Base-by-base conservation (phyloP, 2,113 vertebrate species). In the Gulo gulo region DNA sequence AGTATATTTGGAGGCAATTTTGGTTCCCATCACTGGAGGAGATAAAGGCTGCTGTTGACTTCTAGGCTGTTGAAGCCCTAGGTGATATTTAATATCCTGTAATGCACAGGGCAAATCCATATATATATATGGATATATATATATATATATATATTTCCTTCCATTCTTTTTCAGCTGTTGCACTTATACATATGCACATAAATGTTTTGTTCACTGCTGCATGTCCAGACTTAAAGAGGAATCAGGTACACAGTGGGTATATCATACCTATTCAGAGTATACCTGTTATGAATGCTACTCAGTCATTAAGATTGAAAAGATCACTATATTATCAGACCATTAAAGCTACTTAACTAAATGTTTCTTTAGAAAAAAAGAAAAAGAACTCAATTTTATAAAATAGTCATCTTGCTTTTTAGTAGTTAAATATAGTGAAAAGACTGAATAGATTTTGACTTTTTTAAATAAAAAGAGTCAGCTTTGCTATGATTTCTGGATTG, bases 401-500 rank as follows among this genome's bases (percentile, higher is more conserved):
- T 7, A 81, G 24, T 59, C n/a, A 63, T 23, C 12, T 82, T 78
- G 23, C 8, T 29, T 88, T 83, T 50, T 59, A 59, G 1, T 39
- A 34, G 9, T 74, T 55, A 12, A 55, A 14, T 80, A 4, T 59
- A 63, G 10, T 13, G 50, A n/a, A 97, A 88, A 93, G 15, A 36
- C 3, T n/a, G 34, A 83, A 39, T n/a, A 59, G 10, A 6, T 57
- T 47, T 71, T 83, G 5, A 55, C 45, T 82, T 90, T 23, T 76
- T 84, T 65, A 6, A 36, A 69, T 76, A 87, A 71, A 57, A 34
- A 47, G 39, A 65, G 9, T 50, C 13, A 14, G 7, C 20, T 86
- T 96, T 94, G 29, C 42, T 52, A 50, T 26, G 34, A 59, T 21
- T 69, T 50, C 29, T 94, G 26, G 3, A 92, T 23, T 73, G 85